Percentiles rank a stretch among this genome's conserved stretches.
Evolutionary conservation across 2,888 invertebrate genomes (phyloP).

Genomic region (Pseudoips prasinana): DNA sequence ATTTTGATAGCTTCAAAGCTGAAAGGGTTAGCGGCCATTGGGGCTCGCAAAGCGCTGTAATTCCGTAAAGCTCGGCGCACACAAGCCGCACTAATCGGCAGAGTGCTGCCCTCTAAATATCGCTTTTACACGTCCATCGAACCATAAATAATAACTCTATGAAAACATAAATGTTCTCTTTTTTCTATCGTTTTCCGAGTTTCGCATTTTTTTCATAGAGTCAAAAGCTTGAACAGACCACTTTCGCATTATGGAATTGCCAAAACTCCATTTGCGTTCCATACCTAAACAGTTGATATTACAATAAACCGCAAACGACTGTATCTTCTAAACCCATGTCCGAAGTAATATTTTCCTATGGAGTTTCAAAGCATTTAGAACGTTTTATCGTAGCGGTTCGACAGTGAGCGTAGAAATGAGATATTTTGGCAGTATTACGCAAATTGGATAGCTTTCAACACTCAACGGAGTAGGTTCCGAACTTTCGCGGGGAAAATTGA

Average conservation of each 20-base stretch:
- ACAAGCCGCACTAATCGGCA: conserved; percentile 73
- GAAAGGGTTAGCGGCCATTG: conserved; percentile 62
- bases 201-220: conserved; percentile 79
- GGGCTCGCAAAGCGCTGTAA: conserved; percentile 53
- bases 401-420: conserved; percentile 81
- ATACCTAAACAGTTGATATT: conserved; percentile 44
- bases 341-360: conserved; percentile 29
- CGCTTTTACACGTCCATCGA: conserved; percentile 76
- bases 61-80: conserved; percentile 52
- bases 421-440: conserved; percentile 83
- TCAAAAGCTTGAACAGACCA: conserved; percentile 82
- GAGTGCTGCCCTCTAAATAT: conserved; percentile 77
- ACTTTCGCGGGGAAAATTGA: conserved; percentile 80
- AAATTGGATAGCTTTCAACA: conserved; percentile 83
- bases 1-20: conserved; percentile 74
- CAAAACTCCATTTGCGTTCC: conserved; percentile 72
- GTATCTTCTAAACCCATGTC: conserved; percentile 25
- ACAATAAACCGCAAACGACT: conserved; percentile 18
- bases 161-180: conserved; percentile 80
- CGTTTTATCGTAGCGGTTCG: conserved; percentile 39
- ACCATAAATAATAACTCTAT: conserved; percentile 80
- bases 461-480: conserved; percentile 81
- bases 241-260: conserved; percentile 82
- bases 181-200: conserved; percentile 79
- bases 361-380: conserved; percentile 30